Conservation (phyloP, 1,140 invertebrate genomes). For the Ylistrum balloti region DNA sequence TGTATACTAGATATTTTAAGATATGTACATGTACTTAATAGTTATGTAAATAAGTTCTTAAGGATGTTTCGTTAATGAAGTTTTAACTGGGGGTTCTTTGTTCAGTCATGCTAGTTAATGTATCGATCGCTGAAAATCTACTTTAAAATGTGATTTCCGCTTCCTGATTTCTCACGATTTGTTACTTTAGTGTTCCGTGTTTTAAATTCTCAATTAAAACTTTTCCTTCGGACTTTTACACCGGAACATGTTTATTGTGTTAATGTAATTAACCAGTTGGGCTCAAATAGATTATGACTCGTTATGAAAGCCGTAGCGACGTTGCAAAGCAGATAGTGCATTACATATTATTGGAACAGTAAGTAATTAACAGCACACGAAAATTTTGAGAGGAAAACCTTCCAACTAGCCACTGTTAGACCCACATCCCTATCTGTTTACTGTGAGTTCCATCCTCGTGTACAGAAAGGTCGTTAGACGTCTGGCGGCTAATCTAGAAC, state of each 20-base stretch:
- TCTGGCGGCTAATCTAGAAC: background rate
- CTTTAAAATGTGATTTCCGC: background rate
- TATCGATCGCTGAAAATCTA: background rate
- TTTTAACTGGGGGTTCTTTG: background rate
- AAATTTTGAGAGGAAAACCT: background rate
- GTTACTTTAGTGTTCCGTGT: background rate
- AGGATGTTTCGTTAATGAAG: constrained; percentile 2
- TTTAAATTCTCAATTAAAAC: too few relatives aligned
- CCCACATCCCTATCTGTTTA: background rate
- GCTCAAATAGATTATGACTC: background rate
- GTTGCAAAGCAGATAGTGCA: background rate
- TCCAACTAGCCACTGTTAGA: background rate
- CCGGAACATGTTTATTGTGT: too few relatives aligned
- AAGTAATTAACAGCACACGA: background rate
- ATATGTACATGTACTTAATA: background rate
- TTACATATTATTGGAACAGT: background rate
- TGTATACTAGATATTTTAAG: background rate
- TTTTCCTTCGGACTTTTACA: too few relatives aligned
- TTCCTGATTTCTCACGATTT: background rate
- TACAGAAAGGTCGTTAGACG: constrained; percentile 13
- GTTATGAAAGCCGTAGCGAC: background rate
- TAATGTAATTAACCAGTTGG: background rate
- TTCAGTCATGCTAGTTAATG: background rate
- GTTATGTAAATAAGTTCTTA: constrained; percentile 20
- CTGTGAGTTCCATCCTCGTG: background rate